These are phyloP conservation scores for Apolygus lucorum DNA, from an alignment of 1,140 invertebrate genomes.

Conservation along the genomic window DNA sequence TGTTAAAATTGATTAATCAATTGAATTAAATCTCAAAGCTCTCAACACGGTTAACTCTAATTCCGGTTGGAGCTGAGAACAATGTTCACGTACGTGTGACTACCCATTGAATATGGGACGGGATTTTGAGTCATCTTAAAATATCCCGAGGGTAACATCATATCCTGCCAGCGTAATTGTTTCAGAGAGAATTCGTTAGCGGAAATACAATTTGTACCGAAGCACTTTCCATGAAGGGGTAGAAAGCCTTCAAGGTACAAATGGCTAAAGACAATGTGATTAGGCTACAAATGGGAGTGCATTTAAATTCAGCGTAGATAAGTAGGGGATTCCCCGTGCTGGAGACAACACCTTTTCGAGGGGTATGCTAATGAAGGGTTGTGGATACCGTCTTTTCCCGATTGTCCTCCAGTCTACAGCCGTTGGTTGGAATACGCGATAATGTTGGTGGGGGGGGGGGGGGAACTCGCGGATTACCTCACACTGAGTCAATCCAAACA, in stretches of 20 bases:
- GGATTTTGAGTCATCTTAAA: no score
- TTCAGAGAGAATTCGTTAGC: slow-evolving; percentile 1
- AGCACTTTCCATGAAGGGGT: not conserved
- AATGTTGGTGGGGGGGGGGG: no score
- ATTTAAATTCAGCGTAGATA: not conserved
- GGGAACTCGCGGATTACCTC: no score
- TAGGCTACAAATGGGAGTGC: not conserved
- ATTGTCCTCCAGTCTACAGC: not conserved
- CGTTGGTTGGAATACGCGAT: not conserved
- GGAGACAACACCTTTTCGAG: not conserved
- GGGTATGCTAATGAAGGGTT: not conserved
- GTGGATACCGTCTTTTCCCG: not conserved
- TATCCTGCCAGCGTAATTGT: not conserved
- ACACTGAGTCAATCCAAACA: no score
- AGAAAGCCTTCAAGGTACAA: not conserved
- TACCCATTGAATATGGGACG: no score
- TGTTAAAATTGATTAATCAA: no score
- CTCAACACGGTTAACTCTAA: no score
- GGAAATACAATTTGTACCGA: not conserved
- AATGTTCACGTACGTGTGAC: no score
- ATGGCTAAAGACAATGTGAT: not conserved
- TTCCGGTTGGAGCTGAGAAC: no score
- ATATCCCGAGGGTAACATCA: not conserved
- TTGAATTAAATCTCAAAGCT: no score
- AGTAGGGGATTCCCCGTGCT: not conserved